Evolutionary conservation across 2,888 invertebrate species (phyloP).

Genomic region (Drosophila anomalipes): DNA sequence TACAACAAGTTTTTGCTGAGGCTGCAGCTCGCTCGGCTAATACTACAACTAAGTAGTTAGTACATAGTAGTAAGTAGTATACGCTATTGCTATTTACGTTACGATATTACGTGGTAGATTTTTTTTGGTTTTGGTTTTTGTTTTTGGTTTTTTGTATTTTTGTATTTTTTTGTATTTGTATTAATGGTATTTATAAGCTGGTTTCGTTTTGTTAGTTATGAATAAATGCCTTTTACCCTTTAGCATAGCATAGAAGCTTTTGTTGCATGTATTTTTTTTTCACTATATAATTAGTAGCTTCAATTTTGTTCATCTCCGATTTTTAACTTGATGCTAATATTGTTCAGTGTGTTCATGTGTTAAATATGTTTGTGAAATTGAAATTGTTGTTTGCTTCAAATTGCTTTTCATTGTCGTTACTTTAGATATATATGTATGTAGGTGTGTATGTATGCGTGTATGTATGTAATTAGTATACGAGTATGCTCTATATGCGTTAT

Average conservation of each 20-base stretch:
- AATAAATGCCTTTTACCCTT: conserved; percentile 83
- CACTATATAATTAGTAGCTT: conserved; percentile 32
- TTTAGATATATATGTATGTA: conserved; percentile 45
- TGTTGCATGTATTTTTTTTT: conserved; percentile 51
- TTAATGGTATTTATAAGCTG: conserved; percentile 78
- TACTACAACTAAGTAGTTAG: conserved; percentile 50
- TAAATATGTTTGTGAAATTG: conserved; percentile 66
- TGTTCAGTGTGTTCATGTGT: conserved; percentile 30
- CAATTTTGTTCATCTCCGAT: conserved; percentile 23
- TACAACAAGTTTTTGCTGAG: conserved; percentile 72
- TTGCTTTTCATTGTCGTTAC: conserved; percentile 77
- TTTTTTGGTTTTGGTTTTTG: not conserved
- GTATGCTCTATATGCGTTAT: conserved; percentile 51
- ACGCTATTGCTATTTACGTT: conserved; percentile 75
- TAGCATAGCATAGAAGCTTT: conserved; percentile 71
- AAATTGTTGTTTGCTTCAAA: conserved; percentile 70
- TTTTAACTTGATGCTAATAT: conserved; percentile 19
- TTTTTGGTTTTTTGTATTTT: conserved; percentile 8
- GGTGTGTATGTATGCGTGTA: conserved; percentile 42
- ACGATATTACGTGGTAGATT: conserved; percentile 72
- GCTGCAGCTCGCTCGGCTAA: conserved; percentile 60
- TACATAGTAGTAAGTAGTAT: conserved; percentile 33
- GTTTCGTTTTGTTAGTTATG: conserved; percentile 50
- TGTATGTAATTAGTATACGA: conserved; percentile 63
- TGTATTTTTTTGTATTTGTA: conserved; percentile 2